A percentile compares a stretch with the other conserved stretches of the same genome.
phyloP scores from a whole-genome alignment of 2,888 invertebrate genomes.

The Anagyrus pseudococci region DNA sequence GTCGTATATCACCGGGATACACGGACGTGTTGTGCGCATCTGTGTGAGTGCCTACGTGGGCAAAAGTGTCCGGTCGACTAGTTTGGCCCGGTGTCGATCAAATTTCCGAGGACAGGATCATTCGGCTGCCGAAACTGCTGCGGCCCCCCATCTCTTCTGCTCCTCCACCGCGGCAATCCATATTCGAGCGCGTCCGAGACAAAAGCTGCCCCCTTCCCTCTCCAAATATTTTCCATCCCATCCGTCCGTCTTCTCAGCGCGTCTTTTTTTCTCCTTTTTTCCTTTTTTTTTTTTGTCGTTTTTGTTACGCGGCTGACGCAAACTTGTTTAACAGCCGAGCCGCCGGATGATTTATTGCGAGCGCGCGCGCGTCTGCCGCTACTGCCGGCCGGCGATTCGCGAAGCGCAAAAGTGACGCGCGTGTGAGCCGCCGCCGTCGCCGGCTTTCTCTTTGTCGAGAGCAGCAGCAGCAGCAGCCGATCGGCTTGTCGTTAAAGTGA shows the following conservation, averaged over 20 bases:
- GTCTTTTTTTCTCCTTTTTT: too few species aligned
- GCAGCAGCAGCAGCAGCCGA: too few species aligned
- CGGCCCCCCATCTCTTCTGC: too few species aligned
- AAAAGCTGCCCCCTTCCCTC: constrained; percentile 44
- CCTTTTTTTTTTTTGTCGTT: constrained; percentile 17
- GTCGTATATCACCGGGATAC: too few species aligned
- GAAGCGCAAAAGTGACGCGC: constrained; percentile 19
- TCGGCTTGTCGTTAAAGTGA: constrained; percentile 20
- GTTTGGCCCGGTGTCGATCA: constrained; percentile 61
- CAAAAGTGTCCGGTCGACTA: constrained; percentile 53
- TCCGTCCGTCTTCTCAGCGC: constrained; percentile 20
- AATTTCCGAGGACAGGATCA: constrained; percentile 59
- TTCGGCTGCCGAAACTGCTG: too few species aligned
- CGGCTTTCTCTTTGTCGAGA: too few species aligned
- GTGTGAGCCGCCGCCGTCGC: too few species aligned
- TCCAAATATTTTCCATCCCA: constrained; percentile 33
- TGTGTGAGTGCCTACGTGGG: too few species aligned
- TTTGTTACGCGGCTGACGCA: constrained; percentile 17
- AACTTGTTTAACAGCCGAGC: constrained; percentile 35
- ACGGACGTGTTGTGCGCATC: too few species aligned
- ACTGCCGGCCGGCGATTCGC: constrained; percentile 8
- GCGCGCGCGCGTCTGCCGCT: too few species aligned
- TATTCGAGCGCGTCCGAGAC: too few species aligned
- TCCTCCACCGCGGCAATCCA: too few species aligned
- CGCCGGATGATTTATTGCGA: constrained; percentile 33